Evolutionary conservation across 1,140 invertebrate species (phyloP), one percentile per base, ranked within the genome.

Genomic region (Drosophila oshimai): DNA sequence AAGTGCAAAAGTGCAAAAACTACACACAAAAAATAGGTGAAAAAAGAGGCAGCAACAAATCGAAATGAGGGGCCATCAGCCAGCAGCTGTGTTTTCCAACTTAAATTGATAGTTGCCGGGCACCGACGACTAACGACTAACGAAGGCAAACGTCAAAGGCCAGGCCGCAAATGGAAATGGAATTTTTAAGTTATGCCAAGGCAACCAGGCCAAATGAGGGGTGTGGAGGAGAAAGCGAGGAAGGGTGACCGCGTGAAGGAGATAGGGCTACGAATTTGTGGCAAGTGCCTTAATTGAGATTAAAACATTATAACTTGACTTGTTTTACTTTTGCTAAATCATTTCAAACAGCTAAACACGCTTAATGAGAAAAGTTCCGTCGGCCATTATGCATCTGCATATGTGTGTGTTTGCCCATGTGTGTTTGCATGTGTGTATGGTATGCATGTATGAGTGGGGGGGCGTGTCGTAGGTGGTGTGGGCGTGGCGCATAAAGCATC

Each of bases 261-360:
- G 12, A 20, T 6, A 46, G 18, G 24, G 29, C 50, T 57, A 31
- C 37, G 37, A 84, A 83, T 74, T 77, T 81, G 75, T 80, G 77
- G 81, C 83, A 87, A 87, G 81, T 87, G 73, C 73, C 76, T 67
- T 87, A 87, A 87, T 87, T 87, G 83, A 87, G 81, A 87, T 87
- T 86, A 86, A 87, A 86, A 86, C 81, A 86, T 86, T 87, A 87
- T 88, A 87, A 81, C 83, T 87, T 87, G 81, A 87, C 81, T 87
- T 87, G 83, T 81, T 87, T 87, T 88, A 81, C 76, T 87, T 87
- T 80, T 86, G 49, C 76, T 87, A 77, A 87, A 87, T 88, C 77
- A 81, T 83, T 87, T 87, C 69, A 74, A 87, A 79, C 81, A 83
- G 81, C 81, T 87, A 87, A 87, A 88, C 76, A 87, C 76, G 81